A percentile compares a stretch with the other conserved stretches of the same genome.
Conservation (phyloP, 2,113 vertebrate genomes). For the Sturnus vulgaris region DNA sequence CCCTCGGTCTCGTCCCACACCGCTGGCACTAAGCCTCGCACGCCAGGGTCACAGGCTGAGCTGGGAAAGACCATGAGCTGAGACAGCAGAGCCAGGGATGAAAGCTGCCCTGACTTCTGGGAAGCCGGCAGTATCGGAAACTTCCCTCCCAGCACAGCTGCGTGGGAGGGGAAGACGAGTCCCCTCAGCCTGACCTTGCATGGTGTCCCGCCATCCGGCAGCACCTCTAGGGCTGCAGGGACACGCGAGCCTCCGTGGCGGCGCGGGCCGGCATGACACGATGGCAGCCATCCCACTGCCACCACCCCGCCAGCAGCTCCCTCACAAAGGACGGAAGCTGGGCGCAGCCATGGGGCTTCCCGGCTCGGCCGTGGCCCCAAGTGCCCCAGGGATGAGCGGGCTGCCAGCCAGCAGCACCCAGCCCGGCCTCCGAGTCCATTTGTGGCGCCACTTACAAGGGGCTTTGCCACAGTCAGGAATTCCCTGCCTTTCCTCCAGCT, state of each 20-base stretch:
- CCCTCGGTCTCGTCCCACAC: fast-evolving
- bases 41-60: neutral
- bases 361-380: fast-evolving
- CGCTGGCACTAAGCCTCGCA: neutral
- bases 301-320: neutral
- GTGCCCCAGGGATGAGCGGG: neutral
- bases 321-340: conserved; percentile 14
- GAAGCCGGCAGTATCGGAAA: neutral
- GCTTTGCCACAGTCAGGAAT: neutral
- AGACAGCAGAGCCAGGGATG: neutral
- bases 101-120: neutral
- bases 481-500: neutral
- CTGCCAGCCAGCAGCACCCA: neutral
- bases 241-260: fast-evolving
- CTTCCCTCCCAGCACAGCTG: neutral
- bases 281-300: neutral
- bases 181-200: neutral
- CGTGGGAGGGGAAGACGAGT: neutral
- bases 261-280: neutral
- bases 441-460: neutral
- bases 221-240: neutral
- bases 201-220: neutral
- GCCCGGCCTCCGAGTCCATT: neutral
- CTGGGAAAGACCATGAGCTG: neutral
- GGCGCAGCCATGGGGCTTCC: neutral